These are phyloP conservation scores for Dryas iulia DNA, from an alignment of 1,140 invertebrate species.

Conservation along the genomic window DNA sequence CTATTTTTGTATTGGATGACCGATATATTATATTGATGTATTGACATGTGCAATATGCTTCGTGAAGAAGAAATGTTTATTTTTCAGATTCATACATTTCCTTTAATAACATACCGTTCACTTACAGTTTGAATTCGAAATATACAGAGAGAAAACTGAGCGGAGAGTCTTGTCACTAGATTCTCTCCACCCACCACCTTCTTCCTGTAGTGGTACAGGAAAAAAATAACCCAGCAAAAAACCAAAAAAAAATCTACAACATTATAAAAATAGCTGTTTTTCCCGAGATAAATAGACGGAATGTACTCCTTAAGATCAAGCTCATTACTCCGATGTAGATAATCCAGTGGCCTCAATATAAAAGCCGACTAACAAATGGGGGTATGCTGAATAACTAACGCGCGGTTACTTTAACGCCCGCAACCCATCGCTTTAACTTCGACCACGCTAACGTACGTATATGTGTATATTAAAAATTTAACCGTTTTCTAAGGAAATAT, in stretches of 20 bases:
- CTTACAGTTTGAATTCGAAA: no score
- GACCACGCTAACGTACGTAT: constrained; percentile 19
- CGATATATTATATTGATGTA: no score
- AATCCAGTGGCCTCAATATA: constrained; percentile 58
- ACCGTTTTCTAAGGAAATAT: constrained; percentile 1
- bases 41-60: no score
- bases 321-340: constrained; percentile 25
- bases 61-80: no score
- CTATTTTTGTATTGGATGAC: no score
- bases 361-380: constrained; percentile 67
- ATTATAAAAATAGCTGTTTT: neutral
- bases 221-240: no score
- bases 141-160: no score
- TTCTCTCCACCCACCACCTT: no score
- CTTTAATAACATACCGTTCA: no score
- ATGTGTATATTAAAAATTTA: constrained; percentile 43
- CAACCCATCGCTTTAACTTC: constrained; percentile 46
- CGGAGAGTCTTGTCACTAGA: no score
- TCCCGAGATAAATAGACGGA: constrained; percentile 14
- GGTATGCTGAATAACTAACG: constrained; percentile 69
- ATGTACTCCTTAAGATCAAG: constrained; percentile 13
- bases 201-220: no score
- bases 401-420: constrained; percentile 47
- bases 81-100: no score
- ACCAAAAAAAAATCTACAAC: neutral